phyloP scores from a whole-genome alignment of 2,888 invertebrate genomes.

The Cryptus armator region DNA sequence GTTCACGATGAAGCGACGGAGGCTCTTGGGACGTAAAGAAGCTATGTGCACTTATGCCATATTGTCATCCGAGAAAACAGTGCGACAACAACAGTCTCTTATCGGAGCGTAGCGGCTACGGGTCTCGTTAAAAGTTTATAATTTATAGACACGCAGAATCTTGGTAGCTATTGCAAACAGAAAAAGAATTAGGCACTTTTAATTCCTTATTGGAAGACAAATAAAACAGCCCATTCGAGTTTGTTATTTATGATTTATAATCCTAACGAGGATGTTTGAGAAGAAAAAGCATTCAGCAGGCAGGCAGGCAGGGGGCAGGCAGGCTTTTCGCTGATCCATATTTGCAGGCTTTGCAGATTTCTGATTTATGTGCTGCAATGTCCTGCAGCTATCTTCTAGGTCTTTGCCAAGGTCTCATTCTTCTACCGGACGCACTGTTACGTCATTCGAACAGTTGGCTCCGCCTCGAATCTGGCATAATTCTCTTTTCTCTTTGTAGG shows the following conservation, averaged over 20 bases:
- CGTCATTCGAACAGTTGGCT: constrained; percentile 41
- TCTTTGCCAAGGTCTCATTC: constrained; percentile 74
- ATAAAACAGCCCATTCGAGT: not conserved
- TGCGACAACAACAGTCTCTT: not conserved
- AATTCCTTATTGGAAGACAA: not conserved
- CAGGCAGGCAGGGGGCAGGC: no score
- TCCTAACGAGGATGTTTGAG: not conserved
- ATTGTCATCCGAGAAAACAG: not conserved
- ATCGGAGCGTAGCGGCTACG: not conserved
- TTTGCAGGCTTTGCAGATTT: not conserved
- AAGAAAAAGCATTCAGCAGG: no score
- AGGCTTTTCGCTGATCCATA: no score
- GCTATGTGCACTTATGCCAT: not conserved
- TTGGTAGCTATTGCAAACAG: not conserved
- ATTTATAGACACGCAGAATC: not conserved
- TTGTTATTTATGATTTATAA: not conserved
- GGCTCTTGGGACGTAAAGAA: not conserved
- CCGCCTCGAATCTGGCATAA: constrained; percentile 42
- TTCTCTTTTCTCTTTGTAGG: constrained; percentile 18
- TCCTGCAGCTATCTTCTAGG: constrained; percentile 66
- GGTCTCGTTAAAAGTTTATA: not conserved
- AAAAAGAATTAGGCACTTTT: no score
- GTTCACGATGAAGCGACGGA: not conserved
- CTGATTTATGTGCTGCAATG: constrained; percentile 37
- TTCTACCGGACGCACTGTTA: constrained; percentile 32